A percentile compares a stretch with the other conserved stretches of the same genome.
Evolutionary conservation across 2,113 vertebrate genomes (phyloP).

Genomic region (Synchiropus splendidus): DNA sequence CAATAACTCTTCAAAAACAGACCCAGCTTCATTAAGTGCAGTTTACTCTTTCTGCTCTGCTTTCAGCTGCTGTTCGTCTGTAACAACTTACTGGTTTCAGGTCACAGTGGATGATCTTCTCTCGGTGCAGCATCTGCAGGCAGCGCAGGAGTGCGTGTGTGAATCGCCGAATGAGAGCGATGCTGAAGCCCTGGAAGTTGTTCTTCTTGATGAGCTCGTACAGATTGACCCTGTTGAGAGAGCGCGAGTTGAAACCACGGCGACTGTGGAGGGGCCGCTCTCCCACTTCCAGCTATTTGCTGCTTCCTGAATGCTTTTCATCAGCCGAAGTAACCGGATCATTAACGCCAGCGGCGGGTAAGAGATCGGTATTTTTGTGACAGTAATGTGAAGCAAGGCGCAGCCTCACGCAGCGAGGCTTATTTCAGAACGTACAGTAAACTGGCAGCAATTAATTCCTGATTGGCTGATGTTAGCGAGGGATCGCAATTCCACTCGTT

Average conservation of each 20-base stretch:
- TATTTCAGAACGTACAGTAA: too few species aligned
- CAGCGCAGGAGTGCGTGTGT: slow-evolving; percentile 80
- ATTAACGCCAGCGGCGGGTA: slow-evolving; percentile 50
- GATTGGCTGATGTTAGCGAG: too few species aligned
- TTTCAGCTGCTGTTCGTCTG: not conserved
- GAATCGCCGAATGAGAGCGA: slow-evolving; percentile 78
- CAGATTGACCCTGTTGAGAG: slow-evolving; percentile 75
- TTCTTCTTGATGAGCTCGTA: slow-evolving; percentile 91
- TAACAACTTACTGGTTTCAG: slow-evolving; percentile 79
- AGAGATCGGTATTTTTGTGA: slow-evolving; percentile 58
- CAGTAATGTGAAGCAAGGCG: slow-evolving; percentile 59
- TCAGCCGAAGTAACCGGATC: slow-evolving; percentile 50
- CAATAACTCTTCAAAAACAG: too few species aligned
- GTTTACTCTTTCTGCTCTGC: too few species aligned
- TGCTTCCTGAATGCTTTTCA: slow-evolving; percentile 27
- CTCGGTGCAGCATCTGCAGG: slow-evolving; percentile 83
- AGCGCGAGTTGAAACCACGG: not conserved
- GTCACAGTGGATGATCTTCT: slow-evolving; percentile 93
- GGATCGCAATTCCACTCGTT: too few species aligned
- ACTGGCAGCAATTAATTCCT: too few species aligned
- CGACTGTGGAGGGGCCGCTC: too few species aligned
- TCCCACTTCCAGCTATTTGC: slow-evolving; percentile 22
- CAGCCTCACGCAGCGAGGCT: too few species aligned
- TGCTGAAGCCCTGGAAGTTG: slow-evolving; percentile 87
- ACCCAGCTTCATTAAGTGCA: too few species aligned